Evolutionary conservation across 1,140 invertebrate genomes (phyloP), one percentile per base, ranked within the genome.

Genomic region (Sesamia nonagrioides): DNA sequence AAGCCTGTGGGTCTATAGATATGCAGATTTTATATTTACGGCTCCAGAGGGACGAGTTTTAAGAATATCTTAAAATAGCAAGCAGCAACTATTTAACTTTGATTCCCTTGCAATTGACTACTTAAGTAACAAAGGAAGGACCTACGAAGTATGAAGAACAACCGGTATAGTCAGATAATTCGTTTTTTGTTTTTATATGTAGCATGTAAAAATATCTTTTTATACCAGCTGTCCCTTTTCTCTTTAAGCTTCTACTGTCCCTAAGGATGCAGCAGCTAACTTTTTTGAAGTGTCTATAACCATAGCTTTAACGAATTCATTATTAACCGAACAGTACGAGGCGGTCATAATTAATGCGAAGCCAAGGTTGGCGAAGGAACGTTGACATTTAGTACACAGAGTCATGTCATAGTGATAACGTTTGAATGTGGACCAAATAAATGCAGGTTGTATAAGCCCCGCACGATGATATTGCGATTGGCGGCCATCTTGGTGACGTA

Each of bases 1-100:
- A 78, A 78, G 78, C 75, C 68, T 78, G 68, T 77, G 71, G 61
- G 74, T 80, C 56, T 76, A 79, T 84, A 83, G 77, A 82, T 79
- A 80, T 82, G 81, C 79, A 86, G 79, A 84, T 86, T 83, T 83
- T 75, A 76, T 84, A 84, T 84, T 84, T 84, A 86, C 78, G 77
- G 78, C 61, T 69, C 85, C 82, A 40, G 40, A 72, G 82, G 85
- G 85, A 82, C 0, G 45, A 37, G 60, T 63, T 52, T 13, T 6
- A 40, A 40, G 27, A 1, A 40, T 73, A 58, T 27, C 15, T n/a
- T 42, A 60, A 66, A 11, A 40, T 48, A 18, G 21, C 35, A 21
- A 66, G 27, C 40, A 45, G 45, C 33, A 61, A 75, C n/a, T 35
- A 52, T 76, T 7, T 33, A 45, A 69, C 27, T 50, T 27, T 9